Percentiles rank a stretch among this genome's conserved stretches.
phyloP scores from a whole-genome alignment of 2,797 vertebrate genomes.

The Poecilia gillii region DNA sequence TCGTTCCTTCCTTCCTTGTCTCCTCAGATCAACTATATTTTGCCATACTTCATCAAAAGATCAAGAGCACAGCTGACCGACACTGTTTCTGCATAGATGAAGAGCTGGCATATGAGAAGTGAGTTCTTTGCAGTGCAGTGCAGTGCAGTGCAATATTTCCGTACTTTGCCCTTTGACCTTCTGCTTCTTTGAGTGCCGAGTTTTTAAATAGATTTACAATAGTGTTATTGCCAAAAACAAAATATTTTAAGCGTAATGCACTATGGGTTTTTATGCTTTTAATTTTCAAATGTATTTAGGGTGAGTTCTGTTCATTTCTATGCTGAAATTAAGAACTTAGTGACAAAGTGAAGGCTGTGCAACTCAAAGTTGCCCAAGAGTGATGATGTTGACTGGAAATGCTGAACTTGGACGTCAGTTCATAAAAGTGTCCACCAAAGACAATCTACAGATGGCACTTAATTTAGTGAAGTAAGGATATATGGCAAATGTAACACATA shows the following conservation, averaged over 20 bases:
- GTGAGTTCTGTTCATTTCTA: neutral
- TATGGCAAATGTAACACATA: neutral
- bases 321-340: neutral
- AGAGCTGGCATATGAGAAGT: constrained; percentile 97
- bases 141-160: neutral
- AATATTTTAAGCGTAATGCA: neutral
- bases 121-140: constrained; percentile 67
- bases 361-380: neutral
- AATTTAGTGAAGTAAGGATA: neutral
- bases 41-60: constrained; percentile 92
- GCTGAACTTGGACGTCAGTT: neutral
- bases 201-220: neutral
- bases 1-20: constrained; percentile 29
- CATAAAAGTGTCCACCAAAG: constrained; percentile 1
- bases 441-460: neutral
- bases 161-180: neutral
- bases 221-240: neutral
- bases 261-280: neutral
- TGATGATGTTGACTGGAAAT: neutral
- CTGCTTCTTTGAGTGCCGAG: neutral
- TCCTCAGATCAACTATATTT: constrained; percentile 96
- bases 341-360: neutral
- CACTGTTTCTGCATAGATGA: constrained; percentile 98
- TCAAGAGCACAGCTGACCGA: constrained; percentile 88
- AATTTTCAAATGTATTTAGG: neutral